Evolutionary conservation across 2,113 vertebrate genomes (phyloP).

Genomic region (Dipodomys stephensi): DNA sequence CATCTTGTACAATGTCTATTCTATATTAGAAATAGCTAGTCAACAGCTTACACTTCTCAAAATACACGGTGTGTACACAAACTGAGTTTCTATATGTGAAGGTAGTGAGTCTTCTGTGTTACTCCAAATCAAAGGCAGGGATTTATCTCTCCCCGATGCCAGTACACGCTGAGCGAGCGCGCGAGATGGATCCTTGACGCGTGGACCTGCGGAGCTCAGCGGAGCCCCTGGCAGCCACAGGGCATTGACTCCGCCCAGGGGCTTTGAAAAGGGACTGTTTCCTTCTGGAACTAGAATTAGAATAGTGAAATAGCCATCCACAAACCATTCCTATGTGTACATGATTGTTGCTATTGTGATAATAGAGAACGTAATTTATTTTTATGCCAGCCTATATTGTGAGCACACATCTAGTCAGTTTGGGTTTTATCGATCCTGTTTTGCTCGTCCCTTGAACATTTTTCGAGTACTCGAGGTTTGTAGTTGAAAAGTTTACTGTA

Average conservation of each 20-base stretch:
- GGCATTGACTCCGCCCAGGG: conserved; percentile 82
- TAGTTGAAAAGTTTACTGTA: conserved; percentile 95
- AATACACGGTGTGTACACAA: conserved; percentile 86
- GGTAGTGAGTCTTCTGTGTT: conserved; percentile 89
- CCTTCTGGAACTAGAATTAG: conserved; percentile 87
- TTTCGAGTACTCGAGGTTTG: conserved; percentile 95
- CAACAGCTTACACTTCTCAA: conserved; percentile 87
- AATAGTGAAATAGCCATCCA: conserved; percentile 86
- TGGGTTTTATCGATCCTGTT: conserved; percentile 89
- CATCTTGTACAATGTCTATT: conserved; percentile 87
- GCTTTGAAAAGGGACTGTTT: conserved; percentile 81
- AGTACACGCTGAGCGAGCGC: conserved; percentile 81
- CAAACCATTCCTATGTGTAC: conserved; percentile 88
- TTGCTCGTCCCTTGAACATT: conserved; percentile 92
- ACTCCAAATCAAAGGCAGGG: conserved; percentile 86
- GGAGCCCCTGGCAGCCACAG: conserved; percentile 83
- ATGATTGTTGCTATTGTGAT: conserved; percentile 90
- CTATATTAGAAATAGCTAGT: conserved; percentile 89
- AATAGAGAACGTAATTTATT: conserved; percentile 92
- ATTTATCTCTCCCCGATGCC: conserved; percentile 84
- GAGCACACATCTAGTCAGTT: conserved; percentile 87
- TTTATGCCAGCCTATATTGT: conserved; percentile 91
- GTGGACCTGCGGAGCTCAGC: conserved; percentile 83
- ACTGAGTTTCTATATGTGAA: conserved; percentile 87
- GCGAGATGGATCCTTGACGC: conserved; percentile 82